A percentile compares a stretch with the other conserved stretches of the same genome.
Conservation (phyloP, 2,888 invertebrate species). For the Euzetes globulus region DNA sequence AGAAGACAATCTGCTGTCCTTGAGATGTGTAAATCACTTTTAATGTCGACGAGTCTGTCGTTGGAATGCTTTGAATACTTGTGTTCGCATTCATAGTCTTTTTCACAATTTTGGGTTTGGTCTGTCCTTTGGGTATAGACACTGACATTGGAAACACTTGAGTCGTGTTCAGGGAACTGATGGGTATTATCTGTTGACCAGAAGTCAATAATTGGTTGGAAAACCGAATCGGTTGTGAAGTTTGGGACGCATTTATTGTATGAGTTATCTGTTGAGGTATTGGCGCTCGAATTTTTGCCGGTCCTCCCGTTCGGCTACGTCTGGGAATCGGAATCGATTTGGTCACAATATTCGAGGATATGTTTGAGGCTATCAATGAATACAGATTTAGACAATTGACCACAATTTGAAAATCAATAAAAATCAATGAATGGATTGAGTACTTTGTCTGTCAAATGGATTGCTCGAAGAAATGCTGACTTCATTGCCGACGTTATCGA, state of each 20-base stretch:
- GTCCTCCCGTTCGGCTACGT: background rate
- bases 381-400: too few species aligned
- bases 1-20: conserved; percentile 17
- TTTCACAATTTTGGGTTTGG: background rate
- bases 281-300: conserved; percentile 3
- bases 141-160: background rate
- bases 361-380: background rate
- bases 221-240: background rate
- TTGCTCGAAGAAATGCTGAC: conserved; percentile 27
- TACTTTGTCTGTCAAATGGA: conserved; percentile 17
- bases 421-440: background rate
- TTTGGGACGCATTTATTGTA: background rate
- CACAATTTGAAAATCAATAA: too few species aligned
- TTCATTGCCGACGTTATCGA: conserved; percentile 32
- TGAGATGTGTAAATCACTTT: conserved; percentile 26
- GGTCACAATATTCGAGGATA: background rate
- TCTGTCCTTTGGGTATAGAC: background rate
- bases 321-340: background rate
- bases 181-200: conserved; percentile 2
- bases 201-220: background rate
- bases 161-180: background rate
- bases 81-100: background rate
- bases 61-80: background rate
- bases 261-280: background rate
- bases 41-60: background rate